Percentiles rank a stretch among this genome's conserved stretches.
Evolutionary conservation across 2,797 vertebrate species (phyloP).

Genomic region (Enteromius argenteus): DNA sequence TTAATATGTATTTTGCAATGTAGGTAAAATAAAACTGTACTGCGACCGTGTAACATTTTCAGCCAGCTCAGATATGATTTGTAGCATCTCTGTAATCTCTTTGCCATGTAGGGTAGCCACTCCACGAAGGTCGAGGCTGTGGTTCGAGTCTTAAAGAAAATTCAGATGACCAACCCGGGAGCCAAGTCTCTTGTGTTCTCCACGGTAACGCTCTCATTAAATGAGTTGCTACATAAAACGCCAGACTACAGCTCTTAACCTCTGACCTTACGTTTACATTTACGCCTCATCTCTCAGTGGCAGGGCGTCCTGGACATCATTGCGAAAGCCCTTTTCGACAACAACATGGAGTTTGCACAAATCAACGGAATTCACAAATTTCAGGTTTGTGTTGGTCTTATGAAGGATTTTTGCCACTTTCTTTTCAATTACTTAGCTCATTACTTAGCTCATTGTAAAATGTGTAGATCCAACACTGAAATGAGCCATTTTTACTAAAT

Average conservation of each 20-base stretch:
- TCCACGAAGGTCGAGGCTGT: conserved; percentile 99
- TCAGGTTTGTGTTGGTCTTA: conserved; percentile 82
- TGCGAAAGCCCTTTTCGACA: conserved; percentile 95
- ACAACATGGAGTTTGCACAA: conserved; percentile 95
- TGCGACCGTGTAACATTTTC: not conserved
- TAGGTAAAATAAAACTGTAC: not conserved
- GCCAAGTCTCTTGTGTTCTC: conserved; percentile 98
- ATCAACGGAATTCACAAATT: conserved; percentile 97
- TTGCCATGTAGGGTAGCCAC: conserved; percentile 89
- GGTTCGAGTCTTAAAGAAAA: conserved; percentile 93
- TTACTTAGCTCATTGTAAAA: not conserved
- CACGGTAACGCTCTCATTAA: conserved; percentile 81
- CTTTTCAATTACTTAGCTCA: not conserved
- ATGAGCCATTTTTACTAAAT: not conserved
- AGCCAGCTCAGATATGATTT: not conserved
- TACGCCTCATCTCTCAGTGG: conserved; percentile 81
- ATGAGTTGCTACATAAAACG: conserved; percentile 31
- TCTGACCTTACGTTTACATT: conserved; percentile 16
- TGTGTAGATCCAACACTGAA: not conserved
- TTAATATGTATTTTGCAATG: not conserved
- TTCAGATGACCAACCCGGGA: conserved; percentile 88
- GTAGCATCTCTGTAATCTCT: conserved; percentile 36
- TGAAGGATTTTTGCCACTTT: not conserved
- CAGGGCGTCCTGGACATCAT: conserved; percentile 98
- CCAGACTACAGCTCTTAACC: conserved; percentile 29